phyloP scores from a whole-genome alignment of 2,113 vertebrate genomes.

The Thunnus maccoyii region DNA sequence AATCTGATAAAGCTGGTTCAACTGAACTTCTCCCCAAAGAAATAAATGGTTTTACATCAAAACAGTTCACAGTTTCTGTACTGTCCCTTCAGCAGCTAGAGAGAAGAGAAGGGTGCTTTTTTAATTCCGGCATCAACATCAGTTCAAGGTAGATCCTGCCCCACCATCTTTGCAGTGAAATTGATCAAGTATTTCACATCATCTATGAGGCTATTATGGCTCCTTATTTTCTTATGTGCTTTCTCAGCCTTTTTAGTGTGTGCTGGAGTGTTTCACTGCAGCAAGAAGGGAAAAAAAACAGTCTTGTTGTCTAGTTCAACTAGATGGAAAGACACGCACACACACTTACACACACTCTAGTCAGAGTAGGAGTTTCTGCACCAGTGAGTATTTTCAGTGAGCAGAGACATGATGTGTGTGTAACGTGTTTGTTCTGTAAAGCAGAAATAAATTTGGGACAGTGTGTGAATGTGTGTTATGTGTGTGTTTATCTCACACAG shows the following conservation, averaged over 20 bases:
- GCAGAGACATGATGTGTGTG: conserved; percentile 65
- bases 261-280: conserved; percentile 44
- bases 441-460: conserved; percentile 63
- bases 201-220: conserved; percentile 19
- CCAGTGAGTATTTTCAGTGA: conserved; percentile 68
- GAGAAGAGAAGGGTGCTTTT: background rate
- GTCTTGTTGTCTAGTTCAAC: conserved; percentile 42
- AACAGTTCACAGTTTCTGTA: background rate
- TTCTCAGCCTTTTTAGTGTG: conserved; percentile 45
- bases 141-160: conserved; percentile 6
- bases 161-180: conserved; percentile 1
- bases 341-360: conserved; percentile 7
- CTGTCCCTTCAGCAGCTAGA: background rate
- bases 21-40: too few species aligned
- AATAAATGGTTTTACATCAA: too few species aligned
- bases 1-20: too few species aligned
- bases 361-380: conserved; percentile 53
- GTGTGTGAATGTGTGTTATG: conserved; percentile 33
- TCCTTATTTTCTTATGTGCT: conserved; percentile 46
- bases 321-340: conserved; percentile 37
- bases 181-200: conserved; percentile 46
- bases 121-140: background rate
- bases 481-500: conserved; percentile 33
- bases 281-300: background rate
- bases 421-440: conserved; percentile 76